These are phyloP conservation scores for Cherax destructor DNA, from an alignment of 1,140 invertebrate genomes.

Conservation along the genomic window DNA sequence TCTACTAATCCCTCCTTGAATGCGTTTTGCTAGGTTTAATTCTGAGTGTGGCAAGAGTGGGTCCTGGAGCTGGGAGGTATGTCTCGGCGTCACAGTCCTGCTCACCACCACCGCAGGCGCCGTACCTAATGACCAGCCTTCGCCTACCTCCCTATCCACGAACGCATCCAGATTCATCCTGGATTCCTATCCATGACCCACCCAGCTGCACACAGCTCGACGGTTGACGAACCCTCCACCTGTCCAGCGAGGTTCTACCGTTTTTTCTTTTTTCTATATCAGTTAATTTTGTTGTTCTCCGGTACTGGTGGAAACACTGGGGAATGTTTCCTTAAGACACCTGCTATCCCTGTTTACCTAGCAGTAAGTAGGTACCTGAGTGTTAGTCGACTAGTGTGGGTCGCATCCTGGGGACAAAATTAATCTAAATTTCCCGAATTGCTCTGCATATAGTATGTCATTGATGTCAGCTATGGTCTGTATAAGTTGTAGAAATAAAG, in stretches of 20 bases:
- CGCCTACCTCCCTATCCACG: background rate
- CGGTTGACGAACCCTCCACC: background rate
- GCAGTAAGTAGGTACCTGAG: no score
- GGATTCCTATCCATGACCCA: background rate
- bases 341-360: no score
- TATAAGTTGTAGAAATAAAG: no score
- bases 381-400: no score
- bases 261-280: no score
- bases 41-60: background rate
- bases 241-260: background rate
- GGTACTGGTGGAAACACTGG: no score
- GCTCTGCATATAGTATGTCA: no score
- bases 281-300: no score
- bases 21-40: constrained; percentile 1
- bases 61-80: background rate
- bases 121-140: background rate
- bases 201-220: background rate
- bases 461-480: no score
- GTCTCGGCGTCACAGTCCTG: background rate
- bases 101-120: background rate
- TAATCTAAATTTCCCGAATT: no score
- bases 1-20: background rate
- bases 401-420: no score
- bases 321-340: no score
- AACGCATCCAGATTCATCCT: background rate